Base-by-base conservation (phyloP, 2,797 vertebrate genomes). In the Melanotaenia boesemani region DNA sequence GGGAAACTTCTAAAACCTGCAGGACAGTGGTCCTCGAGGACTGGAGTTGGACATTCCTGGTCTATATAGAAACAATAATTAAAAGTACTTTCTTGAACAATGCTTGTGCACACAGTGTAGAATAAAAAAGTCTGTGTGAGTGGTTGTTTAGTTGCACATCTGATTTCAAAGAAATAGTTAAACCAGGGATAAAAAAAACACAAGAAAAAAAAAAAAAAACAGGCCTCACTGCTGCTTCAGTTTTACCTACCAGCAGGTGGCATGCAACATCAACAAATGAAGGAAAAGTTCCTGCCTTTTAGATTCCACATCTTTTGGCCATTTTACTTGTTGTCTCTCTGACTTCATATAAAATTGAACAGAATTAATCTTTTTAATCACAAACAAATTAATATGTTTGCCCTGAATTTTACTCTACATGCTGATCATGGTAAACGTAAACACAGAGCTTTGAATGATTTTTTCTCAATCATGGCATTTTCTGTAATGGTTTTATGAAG, bases 231-330 rank as follows among this genome's bases (percentile, higher is more conserved):
- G 2, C 37, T 46, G 36, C 26, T 84, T 77, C 67, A 88, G 73
- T 90, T 86, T 1, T 1, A 15, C 5, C 39, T 12, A 83, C 92
- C 95, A 94, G 89, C 57, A 95, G 95, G 88, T 94, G 94, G 94
- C 67, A 82, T 74, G 39, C 86, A 73, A 83, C 3, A 46, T 80
- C 83, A 91, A 93, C 71, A 48, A 89, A 89, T 81, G 37, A 16
- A 41, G 5, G 3, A 18, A 22, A 55, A 24, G 50, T 12, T 0
- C 28, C 46, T 76, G 66, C 26, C 20, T 52, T 41, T 50, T 3
- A 54, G 64, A 66, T 58, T 13, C 16, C 20, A 52, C 22, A 48
- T 37, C 6, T 59, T 20, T 28, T 62, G 36, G 22, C 44, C 37
- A 6, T 46, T 64, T 58, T 39, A 30, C 26, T 68, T 11, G 0